A percentile compares a stretch with the other conserved stretches of the same genome.
Evolutionary conservation across 2,113 vertebrate species (phyloP).

Genomic region (Oxygymnocypris stewartii): DNA sequence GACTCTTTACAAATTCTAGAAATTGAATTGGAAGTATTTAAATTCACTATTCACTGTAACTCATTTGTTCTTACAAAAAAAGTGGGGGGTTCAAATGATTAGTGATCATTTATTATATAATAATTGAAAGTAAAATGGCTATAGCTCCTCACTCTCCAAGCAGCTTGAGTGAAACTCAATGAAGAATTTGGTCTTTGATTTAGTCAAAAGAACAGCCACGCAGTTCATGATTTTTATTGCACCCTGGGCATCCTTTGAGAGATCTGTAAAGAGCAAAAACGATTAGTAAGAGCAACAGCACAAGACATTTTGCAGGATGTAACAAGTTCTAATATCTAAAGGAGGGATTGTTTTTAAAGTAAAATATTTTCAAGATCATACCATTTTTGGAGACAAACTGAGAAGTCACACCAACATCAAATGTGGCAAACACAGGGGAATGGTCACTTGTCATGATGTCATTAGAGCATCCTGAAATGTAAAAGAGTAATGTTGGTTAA

Average conservation of each 20-base stretch:
- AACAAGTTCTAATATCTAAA: neutral
- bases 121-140: neutral
- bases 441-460: slow-evolving; percentile 97
- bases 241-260: slow-evolving; percentile 80
- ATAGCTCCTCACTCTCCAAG: slow-evolving; percentile 83
- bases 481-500: neutral
- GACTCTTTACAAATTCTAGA: slow-evolving; percentile 89
- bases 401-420: slow-evolving; percentile 95
- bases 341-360: neutral
- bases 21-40: slow-evolving; percentile 21
- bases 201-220: slow-evolving; percentile 85
- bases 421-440: slow-evolving; percentile 94
- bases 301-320: neutral
- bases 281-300: neutral
- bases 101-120: slow-evolving; percentile 5
- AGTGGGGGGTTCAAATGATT: neutral
- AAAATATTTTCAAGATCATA: slow-evolving; percentile 54
- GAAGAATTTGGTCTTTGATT: slow-evolving; percentile 97
- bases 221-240: slow-evolving; percentile 91
- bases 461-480: slow-evolving; percentile 85
- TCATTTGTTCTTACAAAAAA: neutral
- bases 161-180: slow-evolving; percentile 96
- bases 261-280: slow-evolving; percentile 73
- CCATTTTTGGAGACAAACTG: slow-evolving; percentile 98
- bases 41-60: neutral